Percentiles rank a stretch among this genome's conserved stretches.
Conservation (phyloP, 2,113 vertebrate genomes). For the Rhinolophus sinicus region DNA sequence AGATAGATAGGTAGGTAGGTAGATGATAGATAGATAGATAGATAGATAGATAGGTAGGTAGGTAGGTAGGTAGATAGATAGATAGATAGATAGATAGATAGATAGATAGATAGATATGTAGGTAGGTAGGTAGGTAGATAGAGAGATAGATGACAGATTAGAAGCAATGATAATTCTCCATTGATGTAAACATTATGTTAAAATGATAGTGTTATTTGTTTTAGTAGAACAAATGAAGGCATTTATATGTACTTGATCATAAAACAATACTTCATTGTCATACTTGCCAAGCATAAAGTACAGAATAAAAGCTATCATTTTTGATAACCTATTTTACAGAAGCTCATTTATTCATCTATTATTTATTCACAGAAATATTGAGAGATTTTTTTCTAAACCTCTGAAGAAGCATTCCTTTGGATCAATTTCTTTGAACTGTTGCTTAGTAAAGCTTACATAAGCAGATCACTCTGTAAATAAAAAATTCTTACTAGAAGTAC, state of each 20-base stretch:
- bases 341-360: slow-evolving; percentile 34
- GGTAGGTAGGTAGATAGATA: neutral
- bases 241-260: neutral
- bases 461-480: neutral
- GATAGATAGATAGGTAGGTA: neutral
- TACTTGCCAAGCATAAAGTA: neutral
- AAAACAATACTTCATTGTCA: neutral
- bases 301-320: neutral
- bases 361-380: neutral
- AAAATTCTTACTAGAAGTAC: neutral
- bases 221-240: neutral
- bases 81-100: neutral
- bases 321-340: neutral
- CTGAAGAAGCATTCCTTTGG: neutral
- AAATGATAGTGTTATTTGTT: neutral
- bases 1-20: neutral
- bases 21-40: neutral
- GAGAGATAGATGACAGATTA: neutral
- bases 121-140: neutral
- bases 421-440: slow-evolving; percentile 47
- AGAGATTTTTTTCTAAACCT: neutral
- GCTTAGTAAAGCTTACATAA: neutral
- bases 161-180: neutral
- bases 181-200: neutral
- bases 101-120: neutral